phyloP scores from a whole-genome alignment of 2,797 vertebrate species.

The Gymnopithys bicolor region DNA sequence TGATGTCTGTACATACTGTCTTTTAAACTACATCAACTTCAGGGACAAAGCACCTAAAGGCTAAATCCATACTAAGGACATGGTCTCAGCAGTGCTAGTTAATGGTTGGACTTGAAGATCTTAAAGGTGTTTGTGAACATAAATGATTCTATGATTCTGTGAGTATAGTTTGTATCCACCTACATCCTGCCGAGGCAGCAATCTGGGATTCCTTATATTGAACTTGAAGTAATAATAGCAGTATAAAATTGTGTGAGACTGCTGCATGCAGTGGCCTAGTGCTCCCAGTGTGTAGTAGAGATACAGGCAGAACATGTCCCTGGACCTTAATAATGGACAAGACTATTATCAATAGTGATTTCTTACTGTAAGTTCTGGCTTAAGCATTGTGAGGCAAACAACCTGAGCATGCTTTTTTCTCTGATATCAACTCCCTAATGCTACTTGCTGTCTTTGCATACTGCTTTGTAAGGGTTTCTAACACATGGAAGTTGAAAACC shows the following conservation, averaged over 20 bases:
- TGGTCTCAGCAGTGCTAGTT: not conserved
- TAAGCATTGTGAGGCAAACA: conserved; percentile 22
- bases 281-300: conserved; percentile 34
- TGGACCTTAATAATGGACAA: conserved; percentile 44
- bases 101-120: not conserved
- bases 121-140: not conserved
- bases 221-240: conserved; percentile 47
- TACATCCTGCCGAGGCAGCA: not conserved
- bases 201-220: conserved; percentile 23
- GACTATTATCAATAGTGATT: conserved; percentile 26
- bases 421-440: not conserved
- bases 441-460: no score
- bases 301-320: conserved; percentile 17
- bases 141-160: not conserved
- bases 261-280: not conserved
- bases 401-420: conserved; percentile 50
- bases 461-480: no score
- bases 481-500: no score
- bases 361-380: conserved; percentile 29
- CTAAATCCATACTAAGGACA: not conserved
- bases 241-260: conserved; percentile 11
- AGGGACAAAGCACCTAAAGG: not conserved
- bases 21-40: not conserved
- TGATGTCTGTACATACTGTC: not conserved
- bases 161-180: not conserved